Conservation (phyloP, 1,140 invertebrate genomes). For the Macrocentrus cingulum region DNA sequence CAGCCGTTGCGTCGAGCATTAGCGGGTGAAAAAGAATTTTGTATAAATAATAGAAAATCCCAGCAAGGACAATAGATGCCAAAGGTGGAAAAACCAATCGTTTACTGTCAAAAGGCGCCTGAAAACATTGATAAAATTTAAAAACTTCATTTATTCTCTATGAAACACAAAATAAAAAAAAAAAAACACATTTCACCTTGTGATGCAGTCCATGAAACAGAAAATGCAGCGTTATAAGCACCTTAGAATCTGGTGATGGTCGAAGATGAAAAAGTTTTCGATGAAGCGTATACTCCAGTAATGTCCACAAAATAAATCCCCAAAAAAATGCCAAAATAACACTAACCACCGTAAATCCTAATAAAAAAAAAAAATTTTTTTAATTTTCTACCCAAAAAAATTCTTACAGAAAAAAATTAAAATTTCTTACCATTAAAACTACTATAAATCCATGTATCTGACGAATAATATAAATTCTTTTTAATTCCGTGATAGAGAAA, state of each 20-base stretch:
- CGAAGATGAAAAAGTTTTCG: slow-evolving; percentile 72
- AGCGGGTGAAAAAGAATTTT: slow-evolving; percentile 54
- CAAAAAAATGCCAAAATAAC: slow-evolving; percentile 33
- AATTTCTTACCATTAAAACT: no score
- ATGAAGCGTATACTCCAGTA: slow-evolving; percentile 71
- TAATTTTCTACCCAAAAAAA: no score
- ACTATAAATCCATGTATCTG: no score
- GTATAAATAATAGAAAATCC: slow-evolving; percentile 56
- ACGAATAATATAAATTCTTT: no score
- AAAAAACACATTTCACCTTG: slow-evolving; percentile 62
- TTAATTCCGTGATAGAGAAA: slow-evolving; percentile 55
- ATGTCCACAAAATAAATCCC: slow-evolving; percentile 68
- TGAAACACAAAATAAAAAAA: not conserved
- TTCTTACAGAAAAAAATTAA: no score
- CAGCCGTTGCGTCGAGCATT: slow-evolving; percentile 52
- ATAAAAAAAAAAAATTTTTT: no score
- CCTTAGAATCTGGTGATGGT: slow-evolving; percentile 57
- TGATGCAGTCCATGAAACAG: slow-evolving; percentile 75
- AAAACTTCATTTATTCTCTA: not conserved
- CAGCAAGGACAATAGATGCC: slow-evolving; percentile 62
- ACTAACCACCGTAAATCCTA: no score
- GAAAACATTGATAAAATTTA: slow-evolving; percentile 22
- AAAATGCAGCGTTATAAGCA: slow-evolving; percentile 71
- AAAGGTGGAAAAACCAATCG: slow-evolving; percentile 72
- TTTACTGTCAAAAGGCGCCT: slow-evolving; percentile 70